Evolutionary conservation across 2,888 invertebrate species (phyloP).

Genomic region (Loripinus fragilis): DNA sequence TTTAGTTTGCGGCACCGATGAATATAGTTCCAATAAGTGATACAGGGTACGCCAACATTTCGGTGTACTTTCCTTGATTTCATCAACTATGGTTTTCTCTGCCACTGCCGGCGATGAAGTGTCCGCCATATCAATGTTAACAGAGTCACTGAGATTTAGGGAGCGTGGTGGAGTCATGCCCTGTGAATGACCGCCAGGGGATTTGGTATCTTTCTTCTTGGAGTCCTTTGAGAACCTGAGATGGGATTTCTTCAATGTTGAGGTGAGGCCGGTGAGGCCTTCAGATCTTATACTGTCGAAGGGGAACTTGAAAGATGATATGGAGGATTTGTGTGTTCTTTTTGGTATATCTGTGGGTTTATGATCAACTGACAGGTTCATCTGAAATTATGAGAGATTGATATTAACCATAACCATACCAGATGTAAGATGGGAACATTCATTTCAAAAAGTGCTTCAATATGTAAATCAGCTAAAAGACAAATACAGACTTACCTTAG

Average conservation of each 20-base stretch:
- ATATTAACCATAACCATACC: too few species aligned
- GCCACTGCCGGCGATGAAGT: conserved; percentile 81
- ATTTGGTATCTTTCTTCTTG: conserved; percentile 57
- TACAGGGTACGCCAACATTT: conserved; percentile 98
- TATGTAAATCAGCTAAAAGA: too few species aligned
- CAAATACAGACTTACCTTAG: conserved; percentile 39
- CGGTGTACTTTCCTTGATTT: conserved; percentile 86
- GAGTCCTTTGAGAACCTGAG: conserved; percentile 66
- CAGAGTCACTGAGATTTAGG: conserved; percentile 81
- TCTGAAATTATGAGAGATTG: conserved; percentile 36
- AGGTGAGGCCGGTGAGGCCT: conserved; percentile 41
- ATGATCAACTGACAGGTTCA: conserved; percentile 29
- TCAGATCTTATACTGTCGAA: conserved; percentile 59
- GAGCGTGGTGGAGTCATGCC: conserved; percentile 77
- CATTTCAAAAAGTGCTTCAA: too few species aligned
- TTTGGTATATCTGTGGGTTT: conserved; percentile 8
- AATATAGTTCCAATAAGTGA: conserved; percentile 95
- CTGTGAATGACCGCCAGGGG: conserved; percentile 55
- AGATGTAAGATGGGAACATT: too few species aligned
- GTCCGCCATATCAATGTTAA: conserved; percentile 79
- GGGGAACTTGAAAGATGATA: conserved; percentile 54
- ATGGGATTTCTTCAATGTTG: conserved; percentile 55
- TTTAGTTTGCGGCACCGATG: conserved; percentile 97
- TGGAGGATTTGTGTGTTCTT: conserved; percentile 15
- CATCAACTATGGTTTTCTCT: conserved; percentile 82